Evolutionary conservation across 2,113 vertebrate genomes (phyloP).

Genomic region (Solea senegalensis): DNA sequence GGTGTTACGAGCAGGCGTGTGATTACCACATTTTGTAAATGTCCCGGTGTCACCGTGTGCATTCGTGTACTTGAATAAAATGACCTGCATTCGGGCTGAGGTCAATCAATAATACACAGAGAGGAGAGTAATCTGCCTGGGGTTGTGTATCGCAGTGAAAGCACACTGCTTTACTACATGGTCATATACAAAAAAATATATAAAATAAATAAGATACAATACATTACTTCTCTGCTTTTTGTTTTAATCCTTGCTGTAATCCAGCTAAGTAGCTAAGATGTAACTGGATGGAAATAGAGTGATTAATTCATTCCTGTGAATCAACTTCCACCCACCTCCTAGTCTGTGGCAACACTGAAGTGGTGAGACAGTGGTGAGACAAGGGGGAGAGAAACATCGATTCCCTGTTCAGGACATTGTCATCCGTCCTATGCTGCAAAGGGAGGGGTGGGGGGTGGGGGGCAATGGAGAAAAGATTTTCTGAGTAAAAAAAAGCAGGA

Average conservation of each 20-base stretch:
- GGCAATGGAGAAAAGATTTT: background rate
- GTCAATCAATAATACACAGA: constrained; percentile 49
- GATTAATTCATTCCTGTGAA: no score
- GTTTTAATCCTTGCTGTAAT: background rate
- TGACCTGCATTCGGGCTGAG: constrained; percentile 19
- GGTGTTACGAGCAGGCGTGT: background rate
- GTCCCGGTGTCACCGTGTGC: constrained; percentile 12
- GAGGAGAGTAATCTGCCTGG: constrained; percentile 9
- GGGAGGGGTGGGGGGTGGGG: background rate
- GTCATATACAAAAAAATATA: background rate
- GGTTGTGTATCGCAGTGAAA: background rate
- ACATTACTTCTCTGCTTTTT: no score
- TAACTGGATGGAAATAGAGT: no score
- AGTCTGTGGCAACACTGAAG: no score
- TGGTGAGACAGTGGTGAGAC: no score
- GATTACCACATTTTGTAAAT: background rate
- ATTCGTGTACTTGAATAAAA: constrained; percentile 17
- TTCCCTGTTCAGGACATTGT: background rate
- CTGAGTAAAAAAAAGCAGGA: no score
- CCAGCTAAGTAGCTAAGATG: background rate
- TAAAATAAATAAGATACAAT: no score
- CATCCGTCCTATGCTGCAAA: background rate
- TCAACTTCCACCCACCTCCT: no score
- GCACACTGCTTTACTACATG: background rate
- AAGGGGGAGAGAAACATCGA: no score